Percentiles rank a stretch among this genome's conserved stretches.
phyloP scores from a whole-genome alignment of 2,113 vertebrate species.

The Amblyopsis rosae region DNA sequence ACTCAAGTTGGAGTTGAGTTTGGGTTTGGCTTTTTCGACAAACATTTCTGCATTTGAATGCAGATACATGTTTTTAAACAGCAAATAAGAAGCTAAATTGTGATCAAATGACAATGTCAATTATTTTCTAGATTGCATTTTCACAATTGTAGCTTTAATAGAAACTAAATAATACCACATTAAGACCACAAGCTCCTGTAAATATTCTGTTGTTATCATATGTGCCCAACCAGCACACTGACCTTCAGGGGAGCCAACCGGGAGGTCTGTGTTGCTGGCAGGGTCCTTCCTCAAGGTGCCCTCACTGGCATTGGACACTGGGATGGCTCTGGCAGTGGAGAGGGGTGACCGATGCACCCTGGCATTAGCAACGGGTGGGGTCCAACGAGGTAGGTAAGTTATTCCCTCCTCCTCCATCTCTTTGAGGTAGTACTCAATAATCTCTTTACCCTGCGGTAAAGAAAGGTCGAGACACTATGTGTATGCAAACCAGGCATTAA shows the following conservation, averaged over 20 bases:
- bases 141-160: too few species aligned
- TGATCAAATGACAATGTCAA: too few species aligned
- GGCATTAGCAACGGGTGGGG: slow-evolving; percentile 35
- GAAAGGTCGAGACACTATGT: neutral
- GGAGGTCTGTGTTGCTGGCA: slow-evolving; percentile 63
- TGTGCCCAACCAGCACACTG: slow-evolving; percentile 14
- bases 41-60: too few species aligned
- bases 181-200: too few species aligned
- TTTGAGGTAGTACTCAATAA: slow-evolving; percentile 92
- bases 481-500: neutral
- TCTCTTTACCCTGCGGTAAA: slow-evolving; percentile 88
- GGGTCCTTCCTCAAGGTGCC: slow-evolving; percentile 68
- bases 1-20: too few species aligned
- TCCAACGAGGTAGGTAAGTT: slow-evolving; percentile 88
- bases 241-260: slow-evolving; percentile 83
- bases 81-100: too few species aligned
- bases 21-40: too few species aligned
- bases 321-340: slow-evolving; percentile 67
- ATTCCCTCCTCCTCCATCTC: slow-evolving; percentile 90
- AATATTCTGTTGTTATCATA: too few species aligned
- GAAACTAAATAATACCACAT: too few species aligned
- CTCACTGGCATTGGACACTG: slow-evolving; percentile 67
- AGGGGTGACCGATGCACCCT: slow-evolving; percentile 39
- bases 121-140: too few species aligned
- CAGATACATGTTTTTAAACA: too few species aligned